phyloP scores from a whole-genome alignment of 2,113 vertebrate genomes.

The Centropus bengalensis region DNA sequence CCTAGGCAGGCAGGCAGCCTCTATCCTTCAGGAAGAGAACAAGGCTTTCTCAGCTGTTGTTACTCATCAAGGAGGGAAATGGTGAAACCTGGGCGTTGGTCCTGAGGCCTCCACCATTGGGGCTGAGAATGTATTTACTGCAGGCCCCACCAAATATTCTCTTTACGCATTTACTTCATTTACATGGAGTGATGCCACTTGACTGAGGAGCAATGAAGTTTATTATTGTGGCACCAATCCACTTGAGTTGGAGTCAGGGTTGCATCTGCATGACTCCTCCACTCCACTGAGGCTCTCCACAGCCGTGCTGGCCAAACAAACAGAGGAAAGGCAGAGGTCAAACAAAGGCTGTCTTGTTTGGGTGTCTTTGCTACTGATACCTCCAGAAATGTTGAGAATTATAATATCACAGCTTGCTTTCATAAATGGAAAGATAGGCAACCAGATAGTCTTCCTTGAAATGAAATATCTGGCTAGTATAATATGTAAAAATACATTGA shows the following conservation, averaged over 20 bases:
- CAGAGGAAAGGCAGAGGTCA: not conserved
- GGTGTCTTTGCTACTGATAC: accelerated
- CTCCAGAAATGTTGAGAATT: not conserved
- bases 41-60: not conserved
- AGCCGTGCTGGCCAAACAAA: accelerated
- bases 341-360: not conserved
- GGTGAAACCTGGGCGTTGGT: not conserved
- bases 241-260: not conserved
- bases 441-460: not conserved
- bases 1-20: not conserved
- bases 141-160: not conserved
- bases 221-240: not conserved
- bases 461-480: not conserved
- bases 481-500: not conserved
- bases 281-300: not conserved
- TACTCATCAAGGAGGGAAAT: not conserved
- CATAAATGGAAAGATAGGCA: not conserved
- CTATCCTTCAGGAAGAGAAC: not conserved
- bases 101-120: not conserved
- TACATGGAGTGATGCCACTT: not conserved
- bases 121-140: not conserved
- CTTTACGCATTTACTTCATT: not conserved
- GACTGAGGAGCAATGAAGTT: not conserved
- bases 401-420: not conserved
- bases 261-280: not conserved